Conservation (phyloP, 1,140 invertebrate species). For the Lordiphosa collinella region DNA sequence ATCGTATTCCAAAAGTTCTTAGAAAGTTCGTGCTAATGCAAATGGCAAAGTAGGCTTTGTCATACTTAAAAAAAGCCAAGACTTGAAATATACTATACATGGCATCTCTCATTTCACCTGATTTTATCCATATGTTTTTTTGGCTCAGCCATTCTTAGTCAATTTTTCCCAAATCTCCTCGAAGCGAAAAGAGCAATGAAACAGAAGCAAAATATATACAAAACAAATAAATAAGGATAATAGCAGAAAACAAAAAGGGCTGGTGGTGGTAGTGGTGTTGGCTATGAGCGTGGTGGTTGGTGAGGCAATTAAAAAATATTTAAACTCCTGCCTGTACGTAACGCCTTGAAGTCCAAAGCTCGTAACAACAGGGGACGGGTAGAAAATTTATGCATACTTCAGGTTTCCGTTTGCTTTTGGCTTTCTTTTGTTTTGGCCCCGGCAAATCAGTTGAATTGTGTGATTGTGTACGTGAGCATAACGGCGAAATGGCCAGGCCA, state of each 20-base stretch:
- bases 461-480: conserved; percentile 78
- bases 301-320: conserved; percentile 75
- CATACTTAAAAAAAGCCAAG: no score
- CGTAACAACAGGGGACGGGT: no score
- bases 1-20: no score
- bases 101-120: no score
- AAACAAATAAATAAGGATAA: conserved; percentile 58
- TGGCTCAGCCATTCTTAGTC: no score
- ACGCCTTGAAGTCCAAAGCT: no score
- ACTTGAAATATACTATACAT: no score
- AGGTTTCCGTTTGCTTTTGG: background rate
- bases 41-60: no score
- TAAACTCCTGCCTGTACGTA: conserved; percentile 34
- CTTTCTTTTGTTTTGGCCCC: conserved; percentile 2
- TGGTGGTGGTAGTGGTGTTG: conserved; percentile 18
- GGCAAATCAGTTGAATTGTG: conserved; percentile 65
- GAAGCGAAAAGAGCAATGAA: conserved; percentile 28
- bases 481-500: conserved; percentile 54
- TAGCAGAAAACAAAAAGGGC: conserved; percentile 34
- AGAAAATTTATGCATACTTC: background rate
- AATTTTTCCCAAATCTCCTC: no score
- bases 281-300: conserved; percentile 2
- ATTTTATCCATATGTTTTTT: no score
- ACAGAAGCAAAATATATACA: conserved; percentile 48
- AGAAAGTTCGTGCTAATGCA: no score